Base-by-base conservation (phyloP, 2,888 invertebrate genomes). In the Lasioglossum malachurum region DNA sequence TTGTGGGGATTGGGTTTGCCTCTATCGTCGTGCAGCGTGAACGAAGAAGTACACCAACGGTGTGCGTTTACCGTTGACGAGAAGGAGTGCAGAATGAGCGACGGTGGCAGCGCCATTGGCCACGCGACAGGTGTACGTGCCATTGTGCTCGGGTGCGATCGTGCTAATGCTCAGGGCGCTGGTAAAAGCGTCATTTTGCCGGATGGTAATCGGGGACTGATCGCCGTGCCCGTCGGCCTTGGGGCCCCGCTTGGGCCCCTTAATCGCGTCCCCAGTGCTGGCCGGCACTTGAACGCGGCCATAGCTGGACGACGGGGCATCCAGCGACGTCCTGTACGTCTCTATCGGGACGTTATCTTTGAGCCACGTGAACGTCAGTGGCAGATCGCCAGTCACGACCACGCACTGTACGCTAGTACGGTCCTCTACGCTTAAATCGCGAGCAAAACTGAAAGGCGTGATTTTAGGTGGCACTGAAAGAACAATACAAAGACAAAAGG, bases 401-500 rank as follows among this genome's bases (percentile, higher is more conserved):
- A 96, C 96, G 95, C 96, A 96, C 94, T 96, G 96, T 92, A 96
- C 95, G 94, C 96, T 96, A 91, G 96, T 96, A 91, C 96, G 96
- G 94, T 96, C 96, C 91, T 96, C 96, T 94, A 96, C 96, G 94
- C 96, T 96, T 93, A 96, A 95, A 95, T 96, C 96, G 93, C 96
- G 96, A 93, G 96, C 96, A 95, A 97, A 97, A 93, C 96, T 96
- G 95, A 97, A 97, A 94, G 97, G 96, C 95, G 97, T 97, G 94
- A 97, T 96, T 95, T 96, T 96, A 93, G 97, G 97, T 93, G 96
- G 96, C 94, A 96, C 97, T 97, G 95, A 93, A 94, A 92, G 93
- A 89, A 93, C 91, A 93, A 93, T 88, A 93, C 90, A 93, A 88
- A 92, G 90, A 91, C 90, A 91, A 89, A 80, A 90, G 89, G 90